Base-by-base conservation (phyloP, 1,140 invertebrate species). In the Aphelinus atriplicis region DNA sequence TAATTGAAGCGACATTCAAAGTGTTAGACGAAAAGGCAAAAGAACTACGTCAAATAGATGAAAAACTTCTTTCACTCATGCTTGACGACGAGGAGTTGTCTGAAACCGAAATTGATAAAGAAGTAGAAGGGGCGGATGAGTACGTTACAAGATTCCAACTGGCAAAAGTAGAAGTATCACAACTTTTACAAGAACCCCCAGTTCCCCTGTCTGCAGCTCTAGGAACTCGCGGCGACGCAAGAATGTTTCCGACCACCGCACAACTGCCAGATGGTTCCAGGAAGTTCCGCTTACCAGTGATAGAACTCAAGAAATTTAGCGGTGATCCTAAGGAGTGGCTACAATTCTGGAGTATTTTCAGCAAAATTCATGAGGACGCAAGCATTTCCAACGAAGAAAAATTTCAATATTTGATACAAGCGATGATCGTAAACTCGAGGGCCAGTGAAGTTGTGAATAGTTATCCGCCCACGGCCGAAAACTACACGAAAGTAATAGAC, bases 401-500 rank as follows among this genome's bases (percentile, higher is more conserved):
- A 42, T 73, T 73, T 7, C 62, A 65, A 5, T 73, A 65, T 66
- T 48, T 73, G 2, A 26, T 63, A 2, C 70, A 71, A 45, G 47
- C 70, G 0, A 51, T 78, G 47, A 69, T 75, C 3, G 64, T 60
- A 6, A 58, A 60, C 48, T 73, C 63, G 47, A 72, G 3, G n/a
- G n/a, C n/a, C n/a, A n/a, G n/a, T n/a, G n/a, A n/a, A n/a, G n/a
- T n/a, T n/a, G n/a, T n/a, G n/a, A 61, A 79, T 45, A 82, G 79
- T 78, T 82, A 76, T 73, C 81, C 80, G 1, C 64, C 78, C 0
- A 76, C 75, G 5, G 71, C 63, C 53, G 76, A 78, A 53, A 82
- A 82, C 55, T 84, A 84, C 70, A 3, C 47, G 0, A 80, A 82
- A 64, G 82, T 72, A 64, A 66, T 84, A 2, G 72, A 77, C 1